phyloP scores from a whole-genome alignment of 2,113 vertebrate species.

The Rhabdomys dilectus region DNA sequence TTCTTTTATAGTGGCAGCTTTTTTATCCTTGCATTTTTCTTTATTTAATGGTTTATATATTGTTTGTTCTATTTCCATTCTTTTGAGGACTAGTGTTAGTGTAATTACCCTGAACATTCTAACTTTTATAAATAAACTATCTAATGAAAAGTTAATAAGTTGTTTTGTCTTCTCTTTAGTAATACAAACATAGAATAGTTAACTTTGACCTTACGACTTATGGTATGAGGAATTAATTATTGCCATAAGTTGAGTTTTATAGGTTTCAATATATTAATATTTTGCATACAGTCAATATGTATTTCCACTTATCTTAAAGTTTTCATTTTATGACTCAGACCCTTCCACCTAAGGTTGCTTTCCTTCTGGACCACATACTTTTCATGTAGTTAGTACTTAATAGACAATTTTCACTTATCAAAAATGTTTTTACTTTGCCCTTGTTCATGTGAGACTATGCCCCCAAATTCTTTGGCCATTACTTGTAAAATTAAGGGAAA shows the following conservation, averaged over 20 bases:
- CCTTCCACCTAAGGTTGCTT: neutral
- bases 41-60: neutral
- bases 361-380: neutral
- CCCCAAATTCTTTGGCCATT: neutral
- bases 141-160: constrained; percentile 22
- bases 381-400: neutral
- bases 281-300: neutral
- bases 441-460: neutral
- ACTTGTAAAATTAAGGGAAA: neutral
- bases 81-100: neutral
- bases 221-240: neutral
- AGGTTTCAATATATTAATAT: neutral
- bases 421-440: neutral
- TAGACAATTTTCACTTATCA: neutral
- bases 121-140: neutral
- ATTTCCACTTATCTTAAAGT: neutral
- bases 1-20: neutral
- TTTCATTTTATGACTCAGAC: neutral
- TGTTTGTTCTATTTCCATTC: neutral
- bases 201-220: neutral
- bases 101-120: neutral
- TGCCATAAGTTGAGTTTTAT: neutral
- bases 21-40: neutral
- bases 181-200: constrained; percentile 13
- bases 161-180: constrained; percentile 2